Conservation (phyloP, 1,140 invertebrate species). For the Drosophila bifasciata region DNA sequence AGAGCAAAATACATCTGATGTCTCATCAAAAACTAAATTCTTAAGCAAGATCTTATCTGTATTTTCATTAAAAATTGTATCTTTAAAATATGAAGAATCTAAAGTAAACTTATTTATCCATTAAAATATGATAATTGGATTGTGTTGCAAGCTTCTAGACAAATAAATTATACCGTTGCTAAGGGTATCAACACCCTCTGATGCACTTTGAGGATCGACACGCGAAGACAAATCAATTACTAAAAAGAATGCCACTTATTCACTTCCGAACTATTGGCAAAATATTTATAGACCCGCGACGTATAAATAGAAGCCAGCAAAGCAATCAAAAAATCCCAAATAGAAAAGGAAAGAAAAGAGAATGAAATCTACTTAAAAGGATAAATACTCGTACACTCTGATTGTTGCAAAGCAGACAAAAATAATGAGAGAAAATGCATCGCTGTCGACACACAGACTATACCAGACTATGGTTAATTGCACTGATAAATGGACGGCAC, state of each 20-base stretch:
- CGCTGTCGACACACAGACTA: conserved; percentile 27
- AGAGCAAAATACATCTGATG: no score
- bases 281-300: conserved; percentile 47
- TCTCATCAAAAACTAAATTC: no score
- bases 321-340: conserved; percentile 26
- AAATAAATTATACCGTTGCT: no score
- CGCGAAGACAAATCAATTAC: conserved; percentile 21
- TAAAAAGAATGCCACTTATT: conserved; percentile 60
- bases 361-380: conserved; percentile 67
- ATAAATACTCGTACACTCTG: conserved; percentile 64
- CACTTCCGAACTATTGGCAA: conserved; percentile 61
- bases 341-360: conserved; percentile 27
- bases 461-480: conserved; percentile 71
- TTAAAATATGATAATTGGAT: no score
- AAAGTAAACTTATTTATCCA: no score
- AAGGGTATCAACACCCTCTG: no score
- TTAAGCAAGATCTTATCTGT: no score
- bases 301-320: conserved; percentile 46
- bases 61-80: no score
- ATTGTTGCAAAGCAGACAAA: conserved; percentile 33
- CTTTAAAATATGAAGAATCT: no score
- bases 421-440: conserved; percentile 24
- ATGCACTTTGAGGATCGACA: no score
- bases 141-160: no score
- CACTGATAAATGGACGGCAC: conserved; percentile 65